Evolutionary conservation across 2,113 vertebrate genomes (phyloP).

Genomic region (Phyllostomus discolor): DNA sequence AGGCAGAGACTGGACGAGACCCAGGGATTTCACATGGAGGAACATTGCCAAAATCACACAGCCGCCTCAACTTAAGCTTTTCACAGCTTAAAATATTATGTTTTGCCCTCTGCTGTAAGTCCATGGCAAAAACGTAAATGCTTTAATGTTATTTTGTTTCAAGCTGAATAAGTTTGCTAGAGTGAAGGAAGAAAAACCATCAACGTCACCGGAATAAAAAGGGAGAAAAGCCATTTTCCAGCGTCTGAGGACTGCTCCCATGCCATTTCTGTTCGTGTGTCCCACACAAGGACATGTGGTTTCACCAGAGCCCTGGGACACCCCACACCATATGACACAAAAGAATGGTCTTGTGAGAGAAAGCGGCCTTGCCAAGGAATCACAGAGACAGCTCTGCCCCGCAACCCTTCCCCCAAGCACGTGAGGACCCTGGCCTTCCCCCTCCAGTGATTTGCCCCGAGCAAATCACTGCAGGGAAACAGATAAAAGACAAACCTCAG

Average conservation of each 20-base stretch:
- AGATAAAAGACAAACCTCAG: not conserved
- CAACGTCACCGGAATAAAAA: not conserved
- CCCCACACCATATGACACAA: not conserved
- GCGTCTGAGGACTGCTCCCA: not conserved
- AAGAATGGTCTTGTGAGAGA: not conserved
- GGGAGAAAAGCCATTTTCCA: not conserved
- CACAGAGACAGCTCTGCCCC: not conserved
- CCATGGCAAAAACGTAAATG: not conserved
- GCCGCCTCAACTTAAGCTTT: not conserved
- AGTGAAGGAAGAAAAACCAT: not conserved
- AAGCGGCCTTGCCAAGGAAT: not conserved
- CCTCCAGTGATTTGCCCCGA: not conserved
- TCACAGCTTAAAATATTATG: not conserved
- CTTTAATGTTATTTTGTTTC: not conserved
- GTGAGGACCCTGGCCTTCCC: not conserved
- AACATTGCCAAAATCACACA: not conserved
- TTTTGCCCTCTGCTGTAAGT: slow-evolving; percentile 8
- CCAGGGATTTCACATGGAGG: not conserved
- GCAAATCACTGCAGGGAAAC: not conserved
- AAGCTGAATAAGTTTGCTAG: not conserved
- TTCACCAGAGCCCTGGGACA: not conserved
- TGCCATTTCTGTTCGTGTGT: no score
- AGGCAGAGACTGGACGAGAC: not conserved
- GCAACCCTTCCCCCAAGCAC: not conserved
- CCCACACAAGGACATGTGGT: not conserved